Evolutionary conservation across 1,140 invertebrate species (phyloP), one percentile per base, ranked within the genome.

Genomic region (Micrasema longulum): DNA sequence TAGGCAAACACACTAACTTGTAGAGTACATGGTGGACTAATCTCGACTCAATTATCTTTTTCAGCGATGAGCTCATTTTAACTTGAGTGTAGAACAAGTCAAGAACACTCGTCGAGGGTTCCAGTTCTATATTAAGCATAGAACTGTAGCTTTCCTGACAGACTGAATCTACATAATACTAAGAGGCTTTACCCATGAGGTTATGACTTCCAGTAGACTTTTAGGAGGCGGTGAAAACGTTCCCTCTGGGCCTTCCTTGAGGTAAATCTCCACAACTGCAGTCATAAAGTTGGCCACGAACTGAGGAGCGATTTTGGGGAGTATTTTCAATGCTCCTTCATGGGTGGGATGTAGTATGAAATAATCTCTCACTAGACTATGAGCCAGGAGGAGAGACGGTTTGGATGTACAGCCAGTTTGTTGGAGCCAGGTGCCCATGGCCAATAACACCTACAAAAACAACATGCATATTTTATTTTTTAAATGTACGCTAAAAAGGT

Each of bases 391-490:
- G 4, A 92, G 83, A 50, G 91, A 91, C 26, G 90, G 87, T 0
- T 82, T 20, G 0, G 92, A 93, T n/a, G 91, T 92, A 62, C 92
- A 93, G 9, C 92, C 91, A 66, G 92, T 85, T 78, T 94, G 93
- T 80, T 95, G 93, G 81, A 95, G 89, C 91, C 92, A 93, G n/a
- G 93, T 91, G 69, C 92, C 93, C 18, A 93, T 89, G 0, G 92
- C 91, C 60, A 89, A 87, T 12, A 95, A 79, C 1, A 94, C 81
- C 84, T 85, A 20, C 5, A n/a, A n/a, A n/a, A n/a, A n/a, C n/a
- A n/a, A n/a, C n/a, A n/a, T n/a, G n/a, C n/a, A n/a, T n/a, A n/a
- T n/a, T n/a, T n/a, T n/a, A n/a, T n/a, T n/a, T n/a, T n/a, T n/a
- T n/a, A n/a, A n/a, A n/a, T n/a, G n/a, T n/a, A n/a, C n/a, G n/a